Evolutionary conservation across 2,797 vertebrate species (phyloP), one percentile per base, ranked within the genome.

Genomic region (Huso huso): DNA sequence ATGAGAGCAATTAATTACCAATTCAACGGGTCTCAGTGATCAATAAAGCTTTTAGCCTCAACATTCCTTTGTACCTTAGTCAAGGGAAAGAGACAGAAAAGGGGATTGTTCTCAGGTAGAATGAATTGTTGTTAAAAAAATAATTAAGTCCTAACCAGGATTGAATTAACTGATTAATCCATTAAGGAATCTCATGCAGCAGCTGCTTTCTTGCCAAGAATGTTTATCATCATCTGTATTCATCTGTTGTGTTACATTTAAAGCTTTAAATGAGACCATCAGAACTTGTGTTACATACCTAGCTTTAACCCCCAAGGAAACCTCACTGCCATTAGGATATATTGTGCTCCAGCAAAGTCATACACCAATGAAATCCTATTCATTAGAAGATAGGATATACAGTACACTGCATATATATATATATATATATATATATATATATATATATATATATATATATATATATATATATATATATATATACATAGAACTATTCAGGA

Each of bases 161-260:
- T 66, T 74, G 74, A 55, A 8, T n/a, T 58, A 70, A 79, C 78
- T 77, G 77, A 81, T 79, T 75, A 76, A 69, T 71, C 77, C 77
- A 78, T 79, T 77, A 76, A 70, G 64, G 73, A 73, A 71, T 68
- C 67, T 74, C 77, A 78, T 77, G 76, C 70, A 77, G 72, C 51
- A 55, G 68, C 69, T 68, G 68, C 67, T 74, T 71, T 66, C 73
- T 64, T 67, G 67, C 69, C 69, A 37, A 37, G 37, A 37, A 37
- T 37, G 37, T 37, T 37, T 37, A 37, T 37, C 37, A 4, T 37
- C 37, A 37, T 37, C 37, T 37, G 37, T 37, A 4, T 37, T 37
- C 37, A 37, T 37, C 37, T 37, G 37, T 37, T 37, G 3, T 37
- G 37, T 37, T 37, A 37, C 4, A 37, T 4, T 37, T 4, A 4